Evolutionary conservation across 2,888 invertebrate genomes (phyloP), one percentile per base, ranked within the genome.

Genomic region (Corbicula japonica): DNA sequence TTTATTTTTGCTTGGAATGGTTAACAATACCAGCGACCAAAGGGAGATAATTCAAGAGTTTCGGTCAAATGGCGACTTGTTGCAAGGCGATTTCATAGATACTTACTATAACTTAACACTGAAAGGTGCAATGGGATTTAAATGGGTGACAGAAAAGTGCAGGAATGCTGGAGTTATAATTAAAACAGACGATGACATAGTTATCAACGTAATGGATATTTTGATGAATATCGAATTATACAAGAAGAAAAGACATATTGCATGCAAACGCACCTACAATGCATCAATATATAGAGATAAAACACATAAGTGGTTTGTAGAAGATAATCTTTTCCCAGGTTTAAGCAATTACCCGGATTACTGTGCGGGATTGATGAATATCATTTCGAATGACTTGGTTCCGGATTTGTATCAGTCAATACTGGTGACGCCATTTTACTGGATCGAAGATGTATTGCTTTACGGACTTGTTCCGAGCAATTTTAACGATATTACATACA

Each of bases 101-200:
- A 8, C 23, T 23, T 50, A 50, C 28, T 28, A 50, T 3, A 50
- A 50, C 23, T 15, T 50, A 5, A 23, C 50, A n/a, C 46, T 21
- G 4, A 46, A 46, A 15, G 18, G n/a, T 46, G 21, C 21, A 46
- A 46, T 46, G 46, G 46, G 46, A 46, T 46, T 21, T 46, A 46
- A 46, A 46, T 46, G 46, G 46, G 18, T 46, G 18, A 46, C 46
- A 8, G 18, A 46, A 46, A 4, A 21, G 4, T 46, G 46, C 46
- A 46, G 18, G 6, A 46, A 46, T 50, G 50, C 23, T 26, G 4
- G 15, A 50, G 23, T 26, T 50, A n/a, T 50, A 8, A 50, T 50
- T 23, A 50, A 50, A 50, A 50, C 50, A 2, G 50, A 50, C 23
- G 50, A 50, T 23, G 50, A 50, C n/a, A 50, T 50, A 21, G 50